These are phyloP conservation scores for Drosophila funebris DNA, from an alignment of 1,140 invertebrate species.

Conservation along the genomic window DNA sequence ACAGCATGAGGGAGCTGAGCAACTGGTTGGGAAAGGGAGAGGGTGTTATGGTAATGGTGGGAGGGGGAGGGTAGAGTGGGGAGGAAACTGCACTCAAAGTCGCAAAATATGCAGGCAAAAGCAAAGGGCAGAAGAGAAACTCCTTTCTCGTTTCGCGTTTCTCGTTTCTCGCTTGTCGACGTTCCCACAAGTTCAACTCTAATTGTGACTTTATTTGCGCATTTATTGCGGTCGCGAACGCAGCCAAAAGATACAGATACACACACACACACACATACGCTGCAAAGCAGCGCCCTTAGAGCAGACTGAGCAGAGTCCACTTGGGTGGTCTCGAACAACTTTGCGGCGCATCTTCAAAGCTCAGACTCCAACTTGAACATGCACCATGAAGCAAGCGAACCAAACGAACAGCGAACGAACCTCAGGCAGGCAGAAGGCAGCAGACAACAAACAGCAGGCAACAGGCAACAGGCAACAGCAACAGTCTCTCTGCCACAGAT, in stretches of 20 bases:
- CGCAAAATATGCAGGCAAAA: conserved; percentile 23
- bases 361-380: conserved; percentile 76
- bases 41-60: too few species aligned
- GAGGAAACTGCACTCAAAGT: conserved; percentile 32
- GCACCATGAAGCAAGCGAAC: conserved; percentile 52
- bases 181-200: conserved; percentile 80
- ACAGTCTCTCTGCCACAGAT: not conserved
- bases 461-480: conserved; percentile 10
- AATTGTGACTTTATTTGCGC: conserved; percentile 83
- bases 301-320: conserved; percentile 60
- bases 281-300: conserved; percentile 5
- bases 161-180: conserved; percentile 36
- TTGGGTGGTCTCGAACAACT: conserved; percentile 83
- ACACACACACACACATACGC: conserved; percentile 11
- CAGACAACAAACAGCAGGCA: too few species aligned
- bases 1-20: conserved; percentile 3
- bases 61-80: not conserved
- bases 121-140: conserved; percentile 44
- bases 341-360: conserved; percentile 83
- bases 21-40: too few species aligned
- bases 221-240: conserved; percentile 66
- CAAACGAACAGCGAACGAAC: conserved; percentile 48
- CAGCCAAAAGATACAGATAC: conserved; percentile 32
- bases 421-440: conserved; percentile 44
- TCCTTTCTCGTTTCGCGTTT: conserved; percentile 40